These are phyloP conservation scores for Oligia fasciuncula DNA, from an alignment of 2,888 invertebrate species.

Conservation along the genomic window DNA sequence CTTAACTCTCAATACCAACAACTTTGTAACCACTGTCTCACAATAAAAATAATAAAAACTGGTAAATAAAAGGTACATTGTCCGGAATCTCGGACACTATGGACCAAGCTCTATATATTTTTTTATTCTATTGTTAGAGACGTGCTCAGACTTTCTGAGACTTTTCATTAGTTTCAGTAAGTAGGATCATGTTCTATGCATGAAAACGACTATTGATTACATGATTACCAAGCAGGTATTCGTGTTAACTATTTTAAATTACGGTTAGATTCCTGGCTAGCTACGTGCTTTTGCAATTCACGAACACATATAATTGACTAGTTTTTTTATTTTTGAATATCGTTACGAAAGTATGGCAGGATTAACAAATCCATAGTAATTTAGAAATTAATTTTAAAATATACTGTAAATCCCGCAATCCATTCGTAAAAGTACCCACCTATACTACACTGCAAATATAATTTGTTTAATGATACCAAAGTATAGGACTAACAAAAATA, in stretches of 20 bases:
- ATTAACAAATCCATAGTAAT: too few species aligned
- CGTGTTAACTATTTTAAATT: slow-evolving; percentile 23
- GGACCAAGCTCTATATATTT: neutral
- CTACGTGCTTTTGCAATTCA: slow-evolving; percentile 19
- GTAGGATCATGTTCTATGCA: slow-evolving; percentile 24
- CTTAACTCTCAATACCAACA: neutral
- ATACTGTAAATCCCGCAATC: too few species aligned
- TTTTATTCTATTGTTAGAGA: neutral
- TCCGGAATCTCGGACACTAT: neutral
- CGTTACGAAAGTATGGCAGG: too few species aligned
- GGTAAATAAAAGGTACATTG: neutral
- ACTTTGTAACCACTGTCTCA: too few species aligned
- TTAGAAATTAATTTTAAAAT: too few species aligned
- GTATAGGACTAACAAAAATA: neutral
- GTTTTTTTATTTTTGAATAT: too few species aligned
- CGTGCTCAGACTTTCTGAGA: slow-evolving; percentile 33
- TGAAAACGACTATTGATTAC: slow-evolving; percentile 28
- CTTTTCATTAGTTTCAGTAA: slow-evolving; percentile 31
- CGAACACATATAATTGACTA: neutral
- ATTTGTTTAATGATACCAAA: slow-evolving; percentile 1
- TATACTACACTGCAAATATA: neutral
- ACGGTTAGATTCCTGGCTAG: neutral
- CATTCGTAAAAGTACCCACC: neutral
- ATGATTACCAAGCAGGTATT: slow-evolving; percentile 28
- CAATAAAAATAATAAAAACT: too few species aligned